phyloP scores from a whole-genome alignment of 1,140 invertebrate species.

The Saccostrea echinata region DNA sequence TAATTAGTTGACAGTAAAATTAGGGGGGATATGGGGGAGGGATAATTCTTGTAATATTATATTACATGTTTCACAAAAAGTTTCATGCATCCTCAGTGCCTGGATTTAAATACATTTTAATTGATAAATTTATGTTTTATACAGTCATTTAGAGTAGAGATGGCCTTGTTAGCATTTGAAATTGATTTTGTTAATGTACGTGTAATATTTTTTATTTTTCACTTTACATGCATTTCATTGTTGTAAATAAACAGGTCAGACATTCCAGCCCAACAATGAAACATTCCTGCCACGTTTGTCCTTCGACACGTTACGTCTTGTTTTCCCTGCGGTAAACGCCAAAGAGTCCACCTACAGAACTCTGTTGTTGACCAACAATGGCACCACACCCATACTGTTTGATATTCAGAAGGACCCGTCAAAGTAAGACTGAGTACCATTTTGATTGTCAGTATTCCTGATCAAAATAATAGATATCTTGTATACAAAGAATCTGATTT shows the following conservation, averaged over 20 bases:
- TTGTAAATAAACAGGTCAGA: slow-evolving; percentile 72
- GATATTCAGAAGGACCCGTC: slow-evolving; percentile 71
- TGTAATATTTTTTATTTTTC: background rate
- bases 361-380: slow-evolving; percentile 73
- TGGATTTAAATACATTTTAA: no score
- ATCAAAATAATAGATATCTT: background rate
- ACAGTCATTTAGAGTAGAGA: no score
- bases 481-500: background rate
- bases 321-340: slow-evolving; percentile 77
- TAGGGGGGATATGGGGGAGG: no score
- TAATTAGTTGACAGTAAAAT: slow-evolving; percentile 28
- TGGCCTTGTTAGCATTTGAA: no score
- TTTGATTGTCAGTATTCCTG: background rate
- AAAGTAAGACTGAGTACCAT: slow-evolving; percentile 56
- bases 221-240: background rate
- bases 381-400: slow-evolving; percentile 76
- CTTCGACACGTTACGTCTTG: slow-evolving; percentile 67
- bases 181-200: background rate
- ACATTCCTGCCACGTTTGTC: slow-evolving; percentile 75
- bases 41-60: no score
- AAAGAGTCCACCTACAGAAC: slow-evolving; percentile 76
- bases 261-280: slow-evolving; percentile 77
- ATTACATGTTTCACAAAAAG: no score
- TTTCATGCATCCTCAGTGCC: no score
- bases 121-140: no score